Base-by-base conservation (phyloP, 2,888 invertebrate species). In the Callinectes sapidus region DNA sequence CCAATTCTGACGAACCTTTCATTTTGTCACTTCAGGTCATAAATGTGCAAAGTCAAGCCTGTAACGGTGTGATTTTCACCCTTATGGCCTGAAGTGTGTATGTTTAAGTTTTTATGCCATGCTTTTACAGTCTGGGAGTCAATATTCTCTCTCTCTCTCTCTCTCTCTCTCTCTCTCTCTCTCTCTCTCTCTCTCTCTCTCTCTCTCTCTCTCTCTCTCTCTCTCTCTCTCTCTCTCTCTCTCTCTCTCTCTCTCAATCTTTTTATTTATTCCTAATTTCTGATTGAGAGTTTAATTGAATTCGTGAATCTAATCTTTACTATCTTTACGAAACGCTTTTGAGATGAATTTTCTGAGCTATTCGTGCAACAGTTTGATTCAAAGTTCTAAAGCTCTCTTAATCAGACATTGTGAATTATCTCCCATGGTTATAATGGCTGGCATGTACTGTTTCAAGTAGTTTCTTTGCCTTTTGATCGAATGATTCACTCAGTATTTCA, bases 31-130 rank as follows among this genome's bases (percentile, higher is more conserved):
- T 71, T 13, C 89, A 18, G 77, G 89, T 39, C 71, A 89, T 89
- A 89, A 89, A 77, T 77, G 89, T 89, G 89, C 39, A 48, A 28
- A 42, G 39, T 39, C 42, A 77, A 23, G 23, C 77, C 77, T 89
- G 28, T 35, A 28, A 13, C 8, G 5, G 35, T 48, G 42, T 16
- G 13, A 77, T 10, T 42, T 77, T 77, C 77, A 89, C 48, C 77
- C 77, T 89, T 89, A 89, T 89, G 77, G 42, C 89, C 28, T 42
- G 71, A 14, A 42, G 35, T 13, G 16, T 81, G 35, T 32, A 81
- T 81, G 81, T 1, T 81, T 81, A 81, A 81, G 81, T 81, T 81
- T 32, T 16, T 18, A 35, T 71, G 71, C 28, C 35, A 13, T 16
- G 18, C 35, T 18, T 1, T 81, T 81, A 81, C 35, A 81, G 28